These are phyloP conservation scores for Medauroidea extradentata DNA, from an alignment of 1,140 invertebrate species.

Conservation along the genomic window DNA sequence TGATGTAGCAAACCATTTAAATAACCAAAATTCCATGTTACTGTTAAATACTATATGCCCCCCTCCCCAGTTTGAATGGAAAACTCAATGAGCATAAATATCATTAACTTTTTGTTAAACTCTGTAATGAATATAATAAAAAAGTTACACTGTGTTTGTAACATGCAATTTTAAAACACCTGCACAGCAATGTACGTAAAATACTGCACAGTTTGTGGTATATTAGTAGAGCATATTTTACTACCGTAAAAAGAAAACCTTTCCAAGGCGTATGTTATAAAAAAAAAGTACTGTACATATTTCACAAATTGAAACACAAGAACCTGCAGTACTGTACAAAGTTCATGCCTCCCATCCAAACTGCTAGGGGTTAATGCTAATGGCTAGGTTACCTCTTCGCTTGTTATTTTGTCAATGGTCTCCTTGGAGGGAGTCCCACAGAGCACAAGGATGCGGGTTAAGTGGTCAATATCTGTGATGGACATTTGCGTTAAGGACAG, in stretches of 20 bases:
- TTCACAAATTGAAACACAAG: background rate
- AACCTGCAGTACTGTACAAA: background rate
- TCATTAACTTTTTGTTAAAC: too few species aligned
- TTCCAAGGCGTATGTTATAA: too few species aligned
- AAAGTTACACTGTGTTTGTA: too few species aligned
- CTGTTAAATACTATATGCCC: too few species aligned
- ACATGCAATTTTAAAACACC: too few species aligned
- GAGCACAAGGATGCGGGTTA: slow-evolving; percentile 82
- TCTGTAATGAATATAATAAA: too few species aligned
- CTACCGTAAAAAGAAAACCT: background rate
- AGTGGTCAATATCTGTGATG: slow-evolving; percentile 83
- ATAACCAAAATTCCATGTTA: too few species aligned
- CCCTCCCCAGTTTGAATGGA: too few species aligned
- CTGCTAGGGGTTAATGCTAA: background rate
- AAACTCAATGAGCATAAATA: too few species aligned
- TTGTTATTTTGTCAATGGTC: slow-evolving; percentile 81
- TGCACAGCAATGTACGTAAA: too few species aligned
- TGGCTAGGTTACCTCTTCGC: slow-evolving; percentile 68
- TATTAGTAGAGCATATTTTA: background rate
- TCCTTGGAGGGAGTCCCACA: slow-evolving; percentile 81
- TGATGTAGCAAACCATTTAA: too few species aligned
- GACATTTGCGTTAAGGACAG: slow-evolving; percentile 35
- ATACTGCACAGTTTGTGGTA: background rate
- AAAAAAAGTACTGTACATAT: too few species aligned
- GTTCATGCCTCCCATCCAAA: background rate